A percentile compares a stretch with the other conserved stretches of the same genome.
phyloP scores from a whole-genome alignment of 2,113 vertebrate species.

The Morone saxatilis region DNA sequence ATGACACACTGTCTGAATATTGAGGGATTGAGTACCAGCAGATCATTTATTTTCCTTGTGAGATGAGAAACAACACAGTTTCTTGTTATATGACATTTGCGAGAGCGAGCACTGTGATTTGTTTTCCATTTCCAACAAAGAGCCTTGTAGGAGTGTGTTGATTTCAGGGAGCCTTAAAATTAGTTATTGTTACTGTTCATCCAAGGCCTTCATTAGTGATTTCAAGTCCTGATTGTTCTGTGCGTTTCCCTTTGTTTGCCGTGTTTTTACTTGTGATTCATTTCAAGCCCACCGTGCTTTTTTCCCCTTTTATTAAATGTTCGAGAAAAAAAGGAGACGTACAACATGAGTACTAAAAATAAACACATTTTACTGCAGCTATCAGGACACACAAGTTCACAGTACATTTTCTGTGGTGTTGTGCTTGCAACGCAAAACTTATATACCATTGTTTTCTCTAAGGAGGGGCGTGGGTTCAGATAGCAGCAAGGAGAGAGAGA shows the following conservation, averaged over 20 bases:
- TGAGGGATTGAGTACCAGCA: neutral
- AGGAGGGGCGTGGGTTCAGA: conserved; percentile 31
- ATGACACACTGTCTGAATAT: neutral
- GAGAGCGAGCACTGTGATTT: neutral
- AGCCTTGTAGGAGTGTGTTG: neutral
- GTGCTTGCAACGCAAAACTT: conserved; percentile 42
- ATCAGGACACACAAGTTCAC: conserved; percentile 49
- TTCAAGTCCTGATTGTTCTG: neutral
- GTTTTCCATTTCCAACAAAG: conserved; percentile 2
- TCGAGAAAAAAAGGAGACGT: neutral
- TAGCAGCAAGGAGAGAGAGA: conserved; percentile 50
- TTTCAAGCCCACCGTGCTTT: neutral
- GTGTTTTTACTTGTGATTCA: neutral
- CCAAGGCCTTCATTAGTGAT: neutral
- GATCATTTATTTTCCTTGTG: neutral
- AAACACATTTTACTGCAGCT: conserved; percentile 76
- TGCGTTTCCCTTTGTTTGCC: neutral
- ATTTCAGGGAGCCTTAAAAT: conserved; percentile 22
- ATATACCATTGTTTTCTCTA: conserved; percentile 35
- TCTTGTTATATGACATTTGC: neutral
- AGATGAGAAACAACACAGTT: neutral
- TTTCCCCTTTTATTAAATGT: neutral
- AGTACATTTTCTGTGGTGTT: conserved; percentile 50
- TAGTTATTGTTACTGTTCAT: conserved; percentile 13
- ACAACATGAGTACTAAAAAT: conserved; percentile 71